Conservation (phyloP, 2,888 invertebrate species). For the Microchrysa polita region DNA sequence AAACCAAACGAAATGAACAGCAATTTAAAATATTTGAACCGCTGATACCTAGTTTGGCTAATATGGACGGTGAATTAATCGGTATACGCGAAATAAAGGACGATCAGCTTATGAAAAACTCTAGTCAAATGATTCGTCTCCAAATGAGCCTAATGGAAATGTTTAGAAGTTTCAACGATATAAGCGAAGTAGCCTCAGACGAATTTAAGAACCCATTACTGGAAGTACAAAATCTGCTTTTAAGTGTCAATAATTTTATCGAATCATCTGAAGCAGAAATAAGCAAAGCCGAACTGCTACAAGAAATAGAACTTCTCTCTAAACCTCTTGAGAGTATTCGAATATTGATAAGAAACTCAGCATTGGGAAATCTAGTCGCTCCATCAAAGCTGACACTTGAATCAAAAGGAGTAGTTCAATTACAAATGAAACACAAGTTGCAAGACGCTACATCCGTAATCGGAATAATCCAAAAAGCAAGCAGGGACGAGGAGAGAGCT, state of each 20-base stretch:
- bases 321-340: slow-evolving; percentile 54
- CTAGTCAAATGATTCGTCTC: slow-evolving; percentile 23
- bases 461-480: too few relatives aligned
- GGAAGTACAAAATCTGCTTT: slow-evolving; percentile 42
- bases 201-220: slow-evolving; percentile 32
- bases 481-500: too few relatives aligned
- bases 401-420: too few relatives aligned
- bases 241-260: slow-evolving; percentile 45
- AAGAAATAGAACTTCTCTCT: slow-evolving; percentile 51
- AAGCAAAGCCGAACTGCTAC: slow-evolving; percentile 45
- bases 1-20: background rate
- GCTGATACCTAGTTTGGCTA: background rate
- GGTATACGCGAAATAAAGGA: background rate
- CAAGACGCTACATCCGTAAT: too few relatives aligned
- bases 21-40: background rate
- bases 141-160: slow-evolving; percentile 45
- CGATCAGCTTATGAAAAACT: slow-evolving; percentile 14
- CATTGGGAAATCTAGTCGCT: background rate
- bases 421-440: too few relatives aligned
- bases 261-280: slow-evolving; percentile 42
- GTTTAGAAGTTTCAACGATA: slow-evolving; percentile 43
- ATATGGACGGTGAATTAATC: background rate
- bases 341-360: too few relatives aligned
- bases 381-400: background rate
- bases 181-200: slow-evolving; percentile 29